A percentile compares a stretch with the other conserved stretches of the same genome.
Evolutionary conservation across 2,797 vertebrate genomes (phyloP).

Genomic region (Malurus splendens): DNA sequence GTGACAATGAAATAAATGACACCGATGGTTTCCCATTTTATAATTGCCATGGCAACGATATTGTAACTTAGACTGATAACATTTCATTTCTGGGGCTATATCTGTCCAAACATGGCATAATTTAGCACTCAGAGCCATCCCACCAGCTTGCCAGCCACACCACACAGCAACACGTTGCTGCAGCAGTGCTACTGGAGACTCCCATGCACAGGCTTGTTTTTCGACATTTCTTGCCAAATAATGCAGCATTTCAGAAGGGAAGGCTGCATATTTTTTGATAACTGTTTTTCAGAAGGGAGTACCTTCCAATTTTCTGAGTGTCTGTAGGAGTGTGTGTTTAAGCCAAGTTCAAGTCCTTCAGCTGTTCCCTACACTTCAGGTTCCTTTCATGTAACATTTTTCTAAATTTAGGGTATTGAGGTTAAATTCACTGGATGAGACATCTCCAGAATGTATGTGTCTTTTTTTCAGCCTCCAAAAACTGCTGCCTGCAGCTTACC

Average conservation of each 20-base stretch:
- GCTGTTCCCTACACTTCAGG: background rate
- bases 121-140: background rate
- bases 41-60: conserved; percentile 16
- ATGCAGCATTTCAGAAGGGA: background rate
- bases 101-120: background rate
- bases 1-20: background rate
- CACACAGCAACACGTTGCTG: background rate
- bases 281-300: background rate
- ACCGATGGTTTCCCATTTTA: background rate
- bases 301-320: background rate
- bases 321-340: background rate
- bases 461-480: background rate
- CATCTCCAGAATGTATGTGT: background rate
- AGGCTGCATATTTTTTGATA: background rate
- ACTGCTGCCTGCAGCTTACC: background rate
- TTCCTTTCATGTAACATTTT: background rate
- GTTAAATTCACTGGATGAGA: background rate
- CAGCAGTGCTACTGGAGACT: background rate
- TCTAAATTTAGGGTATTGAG: background rate
- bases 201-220: background rate
- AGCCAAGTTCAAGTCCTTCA: background rate
- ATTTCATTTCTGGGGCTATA: background rate
- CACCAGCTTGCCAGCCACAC: background rate
- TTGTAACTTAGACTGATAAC: background rate
- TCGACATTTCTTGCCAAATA: background rate